phyloP scores from a whole-genome alignment of 2,888 invertebrate species.

The Drosophila sordidapex region DNA sequence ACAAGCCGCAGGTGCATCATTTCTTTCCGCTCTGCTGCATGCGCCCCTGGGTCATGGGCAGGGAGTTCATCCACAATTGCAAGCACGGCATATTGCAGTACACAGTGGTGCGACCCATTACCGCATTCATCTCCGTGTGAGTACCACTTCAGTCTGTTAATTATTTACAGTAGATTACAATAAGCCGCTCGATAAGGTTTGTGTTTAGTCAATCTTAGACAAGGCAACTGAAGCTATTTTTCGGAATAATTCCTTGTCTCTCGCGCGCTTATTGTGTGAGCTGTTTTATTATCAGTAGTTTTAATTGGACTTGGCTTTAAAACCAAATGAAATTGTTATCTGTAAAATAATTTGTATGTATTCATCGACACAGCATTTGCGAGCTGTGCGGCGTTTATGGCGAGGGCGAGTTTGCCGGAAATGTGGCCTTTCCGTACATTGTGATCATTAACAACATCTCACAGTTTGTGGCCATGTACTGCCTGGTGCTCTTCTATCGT shows the following conservation, averaged over 20 bases:
- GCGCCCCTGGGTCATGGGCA: conserved; percentile 97
- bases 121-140: conserved; percentile 95
- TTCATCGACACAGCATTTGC: conserved; percentile 88
- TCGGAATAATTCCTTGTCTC: background rate
- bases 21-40: conserved; percentile 96
- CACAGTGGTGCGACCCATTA: conserved; percentile 95
- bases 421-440: conserved; percentile 95
- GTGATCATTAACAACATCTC: conserved; percentile 95
- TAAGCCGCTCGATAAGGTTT: background rate
- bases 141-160: conserved; percentile 77
- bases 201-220: background rate
- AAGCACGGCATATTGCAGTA: conserved; percentile 99
- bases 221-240: background rate
- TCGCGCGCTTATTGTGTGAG: background rate
- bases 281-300: background rate
- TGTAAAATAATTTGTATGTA: background rate
- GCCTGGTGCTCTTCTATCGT: conserved; percentile 96
- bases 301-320: background rate
- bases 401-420: conserved; percentile 94
- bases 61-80: conserved; percentile 96
- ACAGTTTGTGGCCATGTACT: conserved; percentile 98
- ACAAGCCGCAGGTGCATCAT: conserved; percentile 93
- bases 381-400: conserved; percentile 94
- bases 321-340: conserved; percentile 2
- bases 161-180: background rate